Evolutionary conservation across 2,888 invertebrate genomes (phyloP).

Genomic region (Crematogaster levior): DNA sequence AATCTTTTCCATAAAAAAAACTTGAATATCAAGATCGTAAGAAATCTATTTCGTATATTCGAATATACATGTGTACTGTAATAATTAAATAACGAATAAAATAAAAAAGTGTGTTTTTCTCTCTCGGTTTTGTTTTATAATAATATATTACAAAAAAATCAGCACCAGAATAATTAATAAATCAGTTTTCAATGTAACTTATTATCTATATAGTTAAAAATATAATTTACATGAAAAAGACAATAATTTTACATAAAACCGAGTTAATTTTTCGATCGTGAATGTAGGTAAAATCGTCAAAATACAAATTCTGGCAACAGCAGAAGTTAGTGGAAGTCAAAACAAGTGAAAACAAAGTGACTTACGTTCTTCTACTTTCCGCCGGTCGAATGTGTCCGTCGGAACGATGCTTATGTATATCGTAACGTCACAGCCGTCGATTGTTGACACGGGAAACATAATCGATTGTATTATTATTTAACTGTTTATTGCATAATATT

Average conservation of each 20-base stretch:
- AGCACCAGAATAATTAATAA: background rate
- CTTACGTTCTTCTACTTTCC: background rate
- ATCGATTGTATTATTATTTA: background rate
- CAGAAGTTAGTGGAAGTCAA: background rate
- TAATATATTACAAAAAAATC: background rate
- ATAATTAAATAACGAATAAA: background rate
- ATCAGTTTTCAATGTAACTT: background rate
- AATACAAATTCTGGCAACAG: background rate
- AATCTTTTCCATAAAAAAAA: too few relatives aligned
- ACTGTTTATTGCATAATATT: background rate
- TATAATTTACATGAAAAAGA: background rate
- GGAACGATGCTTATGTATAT: background rate
- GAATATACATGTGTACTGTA: background rate
- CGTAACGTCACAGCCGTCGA: background rate
- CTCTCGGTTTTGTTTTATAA: background rate
- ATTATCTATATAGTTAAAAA: background rate
- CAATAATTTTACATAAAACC: background rate
- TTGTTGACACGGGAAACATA: background rate
- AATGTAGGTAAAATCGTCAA: background rate
- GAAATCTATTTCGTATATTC: background rate
- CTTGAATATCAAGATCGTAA: background rate
- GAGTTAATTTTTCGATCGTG: background rate
- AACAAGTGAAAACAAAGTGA: background rate
- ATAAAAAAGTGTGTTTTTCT: too few relatives aligned
- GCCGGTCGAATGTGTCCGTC: slow-evolving; percentile 7